A percentile compares a stretch with the other conserved stretches of the same genome.
phyloP scores from a whole-genome alignment of 2,888 invertebrate species.

The Gibbula magus region DNA sequence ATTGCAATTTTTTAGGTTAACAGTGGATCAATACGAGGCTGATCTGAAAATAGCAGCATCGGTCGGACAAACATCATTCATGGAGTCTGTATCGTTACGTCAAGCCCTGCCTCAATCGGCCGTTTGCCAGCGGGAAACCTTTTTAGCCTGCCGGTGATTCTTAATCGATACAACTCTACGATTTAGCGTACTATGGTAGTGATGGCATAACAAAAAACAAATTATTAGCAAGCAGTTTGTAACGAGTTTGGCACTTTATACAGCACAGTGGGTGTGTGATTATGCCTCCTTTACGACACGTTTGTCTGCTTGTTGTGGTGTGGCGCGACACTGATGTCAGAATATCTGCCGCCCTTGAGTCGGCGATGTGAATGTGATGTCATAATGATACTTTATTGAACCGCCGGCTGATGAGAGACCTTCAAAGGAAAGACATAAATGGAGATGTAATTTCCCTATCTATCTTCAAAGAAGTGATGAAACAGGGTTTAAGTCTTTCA shows the following conservation, averaged over 20 bases:
- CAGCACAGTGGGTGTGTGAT: background rate
- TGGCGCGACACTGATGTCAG: too few relatives aligned
- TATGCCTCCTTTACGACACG: background rate
- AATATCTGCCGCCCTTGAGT: too few relatives aligned
- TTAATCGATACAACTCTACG: background rate
- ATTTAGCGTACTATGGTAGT: conserved; percentile 4
- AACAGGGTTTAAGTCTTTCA: too few relatives aligned
- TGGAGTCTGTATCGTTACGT: background rate
- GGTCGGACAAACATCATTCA: background rate
- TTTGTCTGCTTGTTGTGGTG: background rate
- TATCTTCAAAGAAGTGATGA: too few relatives aligned
- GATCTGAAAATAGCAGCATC: conserved; percentile 4
- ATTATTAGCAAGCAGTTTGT: background rate
- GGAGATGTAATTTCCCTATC: too few relatives aligned
- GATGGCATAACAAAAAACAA: background rate
- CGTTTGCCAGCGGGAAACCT: background rate
- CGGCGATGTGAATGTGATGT: too few relatives aligned
- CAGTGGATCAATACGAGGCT: background rate
- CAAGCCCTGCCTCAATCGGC: background rate
- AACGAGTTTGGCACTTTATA: background rate
- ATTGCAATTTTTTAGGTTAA: conserved; percentile 6
- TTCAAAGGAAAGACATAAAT: too few relatives aligned
- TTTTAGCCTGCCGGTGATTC: background rate
- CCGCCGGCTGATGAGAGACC: too few relatives aligned
- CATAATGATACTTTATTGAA: too few relatives aligned